These are phyloP conservation scores for Thyatira batis DNA, from an alignment of 2,888 invertebrate genomes.

Conservation along the genomic window DNA sequence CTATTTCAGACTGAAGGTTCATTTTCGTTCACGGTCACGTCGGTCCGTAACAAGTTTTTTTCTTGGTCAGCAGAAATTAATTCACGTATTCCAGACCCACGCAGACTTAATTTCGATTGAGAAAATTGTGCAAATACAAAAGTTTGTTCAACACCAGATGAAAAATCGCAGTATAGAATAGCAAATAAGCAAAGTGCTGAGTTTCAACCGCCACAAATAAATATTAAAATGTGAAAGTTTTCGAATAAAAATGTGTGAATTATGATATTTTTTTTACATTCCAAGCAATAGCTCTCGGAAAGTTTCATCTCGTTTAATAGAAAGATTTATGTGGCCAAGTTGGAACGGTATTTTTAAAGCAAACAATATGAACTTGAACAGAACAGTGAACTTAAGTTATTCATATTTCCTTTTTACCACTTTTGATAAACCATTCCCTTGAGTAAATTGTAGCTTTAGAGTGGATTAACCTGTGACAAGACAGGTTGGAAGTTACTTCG, in stretches of 20 bases:
- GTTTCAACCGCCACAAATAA: background rate
- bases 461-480: constrained; percentile 45
- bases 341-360: background rate
- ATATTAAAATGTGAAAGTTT: background rate
- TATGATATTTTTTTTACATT: background rate
- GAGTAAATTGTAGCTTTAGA: constrained; percentile 41
- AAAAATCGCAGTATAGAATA: background rate
- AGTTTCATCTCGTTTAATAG: background rate
- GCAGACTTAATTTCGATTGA: constrained; percentile 30
- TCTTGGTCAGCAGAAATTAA: constrained; percentile 47
- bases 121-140: constrained; percentile 12
- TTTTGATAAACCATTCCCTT: constrained; percentile 26
- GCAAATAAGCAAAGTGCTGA: background rate
- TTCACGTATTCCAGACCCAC: constrained; percentile 38
- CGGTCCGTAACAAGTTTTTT: constrained; percentile 41
- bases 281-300: background rate
- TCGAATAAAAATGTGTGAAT: background rate
- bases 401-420: constrained; percentile 23
- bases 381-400: constrained; percentile 16
- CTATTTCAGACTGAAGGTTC: constrained; percentile 29
- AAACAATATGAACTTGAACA: constrained; percentile 11
- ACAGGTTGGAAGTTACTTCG: constrained; percentile 50
- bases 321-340: background rate
- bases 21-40: constrained; percentile 46
- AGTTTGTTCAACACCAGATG: background rate